Base-by-base conservation (phyloP, 1,140 invertebrate genomes). In the Arctopsyche grandis region DNA sequence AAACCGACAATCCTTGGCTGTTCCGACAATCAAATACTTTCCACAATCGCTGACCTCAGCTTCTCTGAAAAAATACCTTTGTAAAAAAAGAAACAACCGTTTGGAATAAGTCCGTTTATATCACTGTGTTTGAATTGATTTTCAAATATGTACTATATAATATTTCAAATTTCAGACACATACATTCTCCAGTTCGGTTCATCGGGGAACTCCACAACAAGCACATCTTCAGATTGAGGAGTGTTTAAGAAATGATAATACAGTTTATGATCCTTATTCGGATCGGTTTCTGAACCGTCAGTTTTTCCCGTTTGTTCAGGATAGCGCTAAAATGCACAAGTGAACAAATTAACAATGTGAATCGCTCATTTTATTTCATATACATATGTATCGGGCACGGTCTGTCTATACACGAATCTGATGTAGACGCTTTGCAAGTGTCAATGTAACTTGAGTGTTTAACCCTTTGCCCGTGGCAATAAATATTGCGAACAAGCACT, bases 141-240 rank as follows among this genome's bases (percentile, higher is more conserved):
- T 48, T 48, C 46, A 48, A 48, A 48, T 48, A 48, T 9, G n/a
- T n/a, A 48, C 46, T 38, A 38, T 7, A 38, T 38, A 38, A 38
- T 38, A 38, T 56, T n/a, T 1, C n/a, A n/a, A n/a, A n/a, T n/a
- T 9, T 14, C 16, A 60, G 16, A 60, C 4, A 16, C 9, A 91
- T 91, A 98, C 96, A 97, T 95, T 90, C 96, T 93, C 92, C 95
- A 97, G 44, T 95, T 91, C 4, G 98, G 97, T 85, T 99, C 91
- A 22, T 99, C 94, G 0, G 94, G 94, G 87, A 98, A 98, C 86
- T 99, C 95, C 12, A 94, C 94, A 63, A 95, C 94, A 52, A 98
- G 85, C 21, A 98, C 89, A 89, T 99, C 98, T 79, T 98, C 92
- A 1, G 91, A 90, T 85, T 98, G 97, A 16, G 92, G 88, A 21